These are phyloP conservation scores for Bagarius yarrelli DNA, from an alignment of 2,113 vertebrate genomes.

Conservation along the genomic window DNA sequence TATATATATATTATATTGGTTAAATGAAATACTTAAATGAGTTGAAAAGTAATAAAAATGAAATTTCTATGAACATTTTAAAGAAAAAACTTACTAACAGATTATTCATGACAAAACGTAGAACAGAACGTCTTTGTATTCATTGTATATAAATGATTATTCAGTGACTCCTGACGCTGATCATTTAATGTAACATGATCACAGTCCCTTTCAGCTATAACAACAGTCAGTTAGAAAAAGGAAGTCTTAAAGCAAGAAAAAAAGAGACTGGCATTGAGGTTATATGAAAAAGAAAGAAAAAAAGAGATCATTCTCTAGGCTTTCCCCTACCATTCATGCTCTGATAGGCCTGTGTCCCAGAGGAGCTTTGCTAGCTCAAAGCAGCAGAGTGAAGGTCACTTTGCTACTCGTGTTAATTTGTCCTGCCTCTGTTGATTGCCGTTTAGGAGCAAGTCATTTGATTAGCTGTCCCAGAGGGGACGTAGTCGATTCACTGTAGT, in stretches of 20 bases:
- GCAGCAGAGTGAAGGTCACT: constrained; percentile 33
- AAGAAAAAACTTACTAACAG: too few relatives aligned
- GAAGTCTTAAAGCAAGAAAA: too few relatives aligned
- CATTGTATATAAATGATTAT: background rate
- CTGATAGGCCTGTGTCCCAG: constrained; percentile 21
- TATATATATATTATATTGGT: too few relatives aligned
- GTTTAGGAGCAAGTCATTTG: constrained; percentile 34
- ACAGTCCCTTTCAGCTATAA: background rate
- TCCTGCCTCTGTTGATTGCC: constrained; percentile 39
- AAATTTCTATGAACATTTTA: too few relatives aligned
- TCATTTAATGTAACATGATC: background rate
- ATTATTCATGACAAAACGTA: too few relatives aligned
- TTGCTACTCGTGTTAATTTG: constrained; percentile 38
- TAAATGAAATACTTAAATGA: too few relatives aligned
- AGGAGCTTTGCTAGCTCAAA: constrained; percentile 18
- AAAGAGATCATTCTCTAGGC: background rate
- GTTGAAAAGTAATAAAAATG: too few relatives aligned
- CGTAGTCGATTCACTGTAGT: background rate
- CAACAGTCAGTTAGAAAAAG: background rate
- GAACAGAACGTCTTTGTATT: background rate
- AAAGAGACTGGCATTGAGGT: background rate
- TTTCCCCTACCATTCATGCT: constrained; percentile 17
- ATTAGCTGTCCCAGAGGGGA: constrained; percentile 33
- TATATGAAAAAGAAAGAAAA: background rate
- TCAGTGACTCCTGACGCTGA: background rate